Base-by-base conservation (phyloP, 1,140 invertebrate genomes). In the Drosophila santomea region DNA sequence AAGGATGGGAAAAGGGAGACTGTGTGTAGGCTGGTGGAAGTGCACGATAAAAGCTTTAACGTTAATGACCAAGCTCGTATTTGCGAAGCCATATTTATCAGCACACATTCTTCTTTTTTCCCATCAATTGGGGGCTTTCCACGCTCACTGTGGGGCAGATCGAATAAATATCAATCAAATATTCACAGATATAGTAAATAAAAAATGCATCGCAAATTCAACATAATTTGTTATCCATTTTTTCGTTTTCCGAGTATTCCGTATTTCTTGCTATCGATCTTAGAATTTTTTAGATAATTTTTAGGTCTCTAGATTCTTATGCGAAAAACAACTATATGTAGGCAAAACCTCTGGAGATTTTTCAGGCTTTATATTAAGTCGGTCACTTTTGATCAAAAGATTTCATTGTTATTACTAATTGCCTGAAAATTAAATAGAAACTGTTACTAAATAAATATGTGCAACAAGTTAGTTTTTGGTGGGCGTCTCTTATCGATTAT, bases 1-100 rank as follows among this genome's bases (percentile, higher is more conserved):
- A 25, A n/a, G 48, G 63, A 51, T 12, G 36, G 35, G 23, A 35
- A 39, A 32, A 32, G 32, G 25, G 35, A 54, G 15, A 45, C 35
- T 41, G 45, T 69, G 55, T 58, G 71, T 75, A 57, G 71, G 60
- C 41, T 74, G 51, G 52, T 75, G 73, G 71, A 64, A 62, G 79
- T 62, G 74, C 25, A 59, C 68, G 78, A 79, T 59, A 66, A 66
- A 78, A 80, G 67, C 71, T 74, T 79, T 68, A 80, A 80, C 78
- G 69, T 80, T 80, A 80, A 79, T 80, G 77, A 80, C 69, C 72
- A 36, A 80, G 45, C 52, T 35, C 25, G 36, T 25, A 35, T 59
- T 35, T 35, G 23, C 45, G 55, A 12, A 48, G 57, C 36, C 3
- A 50, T 47, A 61, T 41, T 66, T 66, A 66, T 66, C 57, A 41